Percentiles rank a stretch among this genome's conserved stretches.
phyloP scores from a whole-genome alignment of 2,113 vertebrate genomes.

The Rattus norvegicus region GRCr8 NC_086023.1:86349001-86349500 shows the following conservation, averaged over 20 bases:
- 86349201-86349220: neutral
- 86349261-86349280: neutral
- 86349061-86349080: too few species aligned
- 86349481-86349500: neutral
- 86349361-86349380: neutral
- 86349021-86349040: too few species aligned
- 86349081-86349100: too few species aligned
- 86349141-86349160: too few species aligned
- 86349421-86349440: neutral
- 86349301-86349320: neutral
- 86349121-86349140: too few species aligned
- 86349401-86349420: neutral
- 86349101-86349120: too few species aligned
- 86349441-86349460: too few species aligned
- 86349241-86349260: neutral
- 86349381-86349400: neutral
- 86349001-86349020: too few species aligned
- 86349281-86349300: neutral
- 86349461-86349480: neutral
- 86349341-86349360: neutral
- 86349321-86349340: accelerated
- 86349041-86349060: too few species aligned
- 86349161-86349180: neutral
- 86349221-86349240: neutral
- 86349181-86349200: neutral